Conservation (phyloP, 2,113 vertebrate genomes). For the Cygnus buccinator region DNA sequence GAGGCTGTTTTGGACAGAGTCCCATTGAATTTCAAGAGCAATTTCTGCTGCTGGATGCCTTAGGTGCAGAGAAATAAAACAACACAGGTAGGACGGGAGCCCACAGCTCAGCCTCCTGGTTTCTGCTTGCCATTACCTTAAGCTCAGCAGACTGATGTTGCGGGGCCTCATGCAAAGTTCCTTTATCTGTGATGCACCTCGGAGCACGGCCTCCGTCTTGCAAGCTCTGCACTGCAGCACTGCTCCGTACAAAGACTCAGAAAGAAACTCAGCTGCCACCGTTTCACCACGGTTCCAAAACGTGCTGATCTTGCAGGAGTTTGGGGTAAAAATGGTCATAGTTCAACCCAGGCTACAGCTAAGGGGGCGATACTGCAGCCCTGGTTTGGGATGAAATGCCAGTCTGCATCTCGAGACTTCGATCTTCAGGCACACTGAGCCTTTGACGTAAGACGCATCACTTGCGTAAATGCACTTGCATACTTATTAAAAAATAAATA, state of each 20-base stretch:
- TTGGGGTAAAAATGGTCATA: background rate
- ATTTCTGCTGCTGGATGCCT: background rate
- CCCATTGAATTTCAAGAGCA: background rate
- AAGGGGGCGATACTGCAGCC: background rate
- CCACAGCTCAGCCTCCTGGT: background rate
- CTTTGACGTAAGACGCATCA: background rate
- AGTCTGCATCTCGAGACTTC: background rate
- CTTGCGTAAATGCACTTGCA: background rate
- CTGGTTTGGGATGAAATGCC: background rate
- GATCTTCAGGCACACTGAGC: background rate
- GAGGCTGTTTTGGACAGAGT: constrained; percentile 29
- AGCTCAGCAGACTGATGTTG: background rate
- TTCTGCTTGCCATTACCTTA: background rate
- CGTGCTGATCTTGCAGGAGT: background rate
- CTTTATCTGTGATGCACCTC: background rate
- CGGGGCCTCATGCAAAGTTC: background rate
- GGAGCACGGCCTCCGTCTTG: background rate
- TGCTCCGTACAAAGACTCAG: background rate
- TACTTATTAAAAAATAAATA: background rate
- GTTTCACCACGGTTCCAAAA: background rate
- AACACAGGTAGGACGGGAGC: background rate
- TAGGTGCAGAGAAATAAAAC: rapidly evolving
- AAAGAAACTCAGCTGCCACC: background rate
- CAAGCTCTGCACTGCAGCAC: background rate
- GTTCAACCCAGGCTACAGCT: background rate